Conservation (phyloP, 2,113 vertebrate species). For the Megaceryle maxima region DNA sequence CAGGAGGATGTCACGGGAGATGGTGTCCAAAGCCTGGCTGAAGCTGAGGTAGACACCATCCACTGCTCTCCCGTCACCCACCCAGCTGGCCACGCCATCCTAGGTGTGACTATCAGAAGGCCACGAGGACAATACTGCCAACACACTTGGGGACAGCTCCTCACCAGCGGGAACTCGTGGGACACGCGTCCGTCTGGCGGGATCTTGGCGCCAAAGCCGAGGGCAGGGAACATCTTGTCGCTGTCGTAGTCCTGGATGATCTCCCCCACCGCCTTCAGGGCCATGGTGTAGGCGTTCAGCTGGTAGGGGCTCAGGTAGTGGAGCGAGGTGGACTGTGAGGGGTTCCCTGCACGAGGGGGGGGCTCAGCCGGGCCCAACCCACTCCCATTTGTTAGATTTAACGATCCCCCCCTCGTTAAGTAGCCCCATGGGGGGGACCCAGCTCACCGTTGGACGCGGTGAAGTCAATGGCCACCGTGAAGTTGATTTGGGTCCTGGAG, state of each 20-base stretch:
- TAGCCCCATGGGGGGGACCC: no score
- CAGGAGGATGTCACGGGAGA: no score
- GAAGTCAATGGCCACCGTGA: constrained; percentile 97
- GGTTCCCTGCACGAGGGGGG: constrained; percentile 78
- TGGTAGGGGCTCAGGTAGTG: constrained; percentile 98
- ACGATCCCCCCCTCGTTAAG: background rate
- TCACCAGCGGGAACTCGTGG: constrained; percentile 91
- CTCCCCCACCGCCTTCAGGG: constrained; percentile 90
- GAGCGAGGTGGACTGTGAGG: constrained; percentile 91
- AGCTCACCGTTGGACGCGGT: constrained; percentile 93
- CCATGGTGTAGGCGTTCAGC: constrained; percentile 93
- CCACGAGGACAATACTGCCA: no score
- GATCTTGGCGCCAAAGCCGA: constrained; percentile 93
- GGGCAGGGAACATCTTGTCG: constrained; percentile 93
- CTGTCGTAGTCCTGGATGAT: constrained; percentile 97
- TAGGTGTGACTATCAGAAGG: no score
- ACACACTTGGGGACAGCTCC: background rate
- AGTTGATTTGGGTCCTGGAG: constrained; percentile 92
- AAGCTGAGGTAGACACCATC: no score
- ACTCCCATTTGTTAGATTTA: background rate
- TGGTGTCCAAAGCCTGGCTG: no score
- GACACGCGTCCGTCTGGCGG: constrained; percentile 90
- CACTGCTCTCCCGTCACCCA: no score
- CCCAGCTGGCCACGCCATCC: no score
- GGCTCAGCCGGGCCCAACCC: fast-evolving